Conservation (phyloP, 2,113 vertebrate species). For the Corynorhinus townsendii region DNA sequence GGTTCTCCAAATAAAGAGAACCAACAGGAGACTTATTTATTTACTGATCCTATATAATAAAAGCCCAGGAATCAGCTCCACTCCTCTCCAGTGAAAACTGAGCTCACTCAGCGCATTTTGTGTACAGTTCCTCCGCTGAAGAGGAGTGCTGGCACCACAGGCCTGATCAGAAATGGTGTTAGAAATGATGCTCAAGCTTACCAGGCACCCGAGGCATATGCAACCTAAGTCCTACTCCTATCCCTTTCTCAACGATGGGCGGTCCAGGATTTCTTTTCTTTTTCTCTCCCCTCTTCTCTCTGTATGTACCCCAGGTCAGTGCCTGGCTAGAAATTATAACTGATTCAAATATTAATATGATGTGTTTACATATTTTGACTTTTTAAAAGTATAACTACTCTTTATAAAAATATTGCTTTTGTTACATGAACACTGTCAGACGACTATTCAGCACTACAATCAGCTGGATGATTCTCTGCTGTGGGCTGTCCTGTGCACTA, state of each 20-base stretch:
- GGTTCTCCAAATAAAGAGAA: background rate
- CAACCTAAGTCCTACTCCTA: background rate
- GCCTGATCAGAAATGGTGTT: background rate
- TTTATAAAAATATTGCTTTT: background rate
- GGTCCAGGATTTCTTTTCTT: background rate
- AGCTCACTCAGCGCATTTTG: background rate
- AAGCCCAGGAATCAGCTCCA: background rate
- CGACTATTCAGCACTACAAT: background rate
- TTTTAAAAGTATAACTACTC: background rate
- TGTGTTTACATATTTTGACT: background rate
- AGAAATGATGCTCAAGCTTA: background rate
- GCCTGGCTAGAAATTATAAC: background rate
- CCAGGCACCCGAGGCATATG: background rate
- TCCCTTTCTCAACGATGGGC: background rate
- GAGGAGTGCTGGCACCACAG: background rate
- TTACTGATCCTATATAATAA: background rate
- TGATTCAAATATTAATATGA: background rate
- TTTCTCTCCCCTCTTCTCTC: background rate
- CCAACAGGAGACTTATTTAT: background rate
- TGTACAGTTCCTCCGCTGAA: background rate
- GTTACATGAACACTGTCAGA: background rate
- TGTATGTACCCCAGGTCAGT: background rate
- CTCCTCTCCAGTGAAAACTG: background rate
- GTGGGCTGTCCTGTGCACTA: background rate
- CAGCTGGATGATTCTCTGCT: background rate